Evolutionary conservation across 1,140 invertebrate species (phyloP).

Genomic region (Lordiphosa mommai): DNA sequence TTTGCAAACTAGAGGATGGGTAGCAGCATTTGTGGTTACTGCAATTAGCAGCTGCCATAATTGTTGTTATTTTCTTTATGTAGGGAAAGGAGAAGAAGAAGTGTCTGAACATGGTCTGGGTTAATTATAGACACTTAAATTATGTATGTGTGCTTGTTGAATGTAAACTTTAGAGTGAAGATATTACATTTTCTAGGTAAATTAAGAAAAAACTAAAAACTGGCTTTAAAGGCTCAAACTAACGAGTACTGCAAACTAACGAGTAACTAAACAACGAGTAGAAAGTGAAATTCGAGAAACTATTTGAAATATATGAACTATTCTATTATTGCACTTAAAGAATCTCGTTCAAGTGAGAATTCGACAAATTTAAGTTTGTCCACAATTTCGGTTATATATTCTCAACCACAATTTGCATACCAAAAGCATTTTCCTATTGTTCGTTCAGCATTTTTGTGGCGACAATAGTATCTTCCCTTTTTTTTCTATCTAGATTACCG

Average conservation of each 20-base stretch:
- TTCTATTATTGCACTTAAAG: too few species aligned
- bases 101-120: background rate
- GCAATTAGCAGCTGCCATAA: conserved; percentile 43
- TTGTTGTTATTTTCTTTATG: conserved; percentile 27
- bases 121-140: too few species aligned
- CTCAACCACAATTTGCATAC: background rate
- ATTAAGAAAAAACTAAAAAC: background rate
- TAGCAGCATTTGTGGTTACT: conserved; percentile 20
- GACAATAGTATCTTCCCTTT: background rate
- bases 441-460: too few species aligned
- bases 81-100: background rate
- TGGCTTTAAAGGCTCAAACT: too few species aligned
- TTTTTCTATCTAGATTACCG: background rate
- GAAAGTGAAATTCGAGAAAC: too few species aligned
- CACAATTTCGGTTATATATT: background rate
- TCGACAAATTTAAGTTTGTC: too few species aligned
- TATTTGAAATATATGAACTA: too few species aligned
- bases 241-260: background rate
- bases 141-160: too few species aligned
- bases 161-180: too few species aligned
- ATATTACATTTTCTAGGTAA: background rate
- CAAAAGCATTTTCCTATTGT: too few species aligned
- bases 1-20: conserved; percentile 9
- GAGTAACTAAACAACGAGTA: background rate
- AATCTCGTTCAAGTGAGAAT: too few species aligned